Evolutionary conservation across 2,797 vertebrate species (phyloP).

Genomic region (Chromis chromis): DNA sequence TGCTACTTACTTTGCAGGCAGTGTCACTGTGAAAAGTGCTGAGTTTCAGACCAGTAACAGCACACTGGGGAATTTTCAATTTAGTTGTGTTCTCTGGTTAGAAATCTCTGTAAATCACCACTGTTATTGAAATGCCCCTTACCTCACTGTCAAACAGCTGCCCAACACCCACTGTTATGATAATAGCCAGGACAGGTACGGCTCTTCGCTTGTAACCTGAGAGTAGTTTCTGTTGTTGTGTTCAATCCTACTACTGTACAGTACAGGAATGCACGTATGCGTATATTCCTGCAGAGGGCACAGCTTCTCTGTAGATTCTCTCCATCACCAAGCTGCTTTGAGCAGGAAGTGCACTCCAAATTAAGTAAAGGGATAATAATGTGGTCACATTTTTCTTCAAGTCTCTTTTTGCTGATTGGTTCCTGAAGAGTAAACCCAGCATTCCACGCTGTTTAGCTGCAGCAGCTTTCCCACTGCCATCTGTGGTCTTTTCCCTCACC

Average conservation of each 20-base stretch:
- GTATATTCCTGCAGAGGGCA: conserved; percentile 75
- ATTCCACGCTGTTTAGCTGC: conserved; percentile 67
- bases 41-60: too few relatives aligned
- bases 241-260: not conserved
- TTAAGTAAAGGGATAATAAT: conserved; percentile 66
- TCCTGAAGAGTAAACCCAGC: conserved; percentile 70
- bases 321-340: conserved; percentile 55
- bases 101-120: not conserved
- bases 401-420: conserved; percentile 77
- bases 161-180: not conserved
- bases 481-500: conserved; percentile 64
- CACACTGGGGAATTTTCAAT: not conserved
- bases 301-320: conserved; percentile 48
- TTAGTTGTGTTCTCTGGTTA: not conserved
- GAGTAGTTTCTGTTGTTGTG: not conserved
- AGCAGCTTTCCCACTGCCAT: conserved; percentile 60
- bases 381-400: conserved; percentile 67
- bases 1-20: not conserved
- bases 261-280: conserved; percentile 20
- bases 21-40: not conserved
- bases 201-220: conserved; percentile 8
- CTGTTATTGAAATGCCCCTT: not conserved
- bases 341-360: conserved; percentile 66
- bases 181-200: not conserved
- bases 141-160: not conserved